Percentiles rank a stretch among this genome's conserved stretches.
Conservation (phyloP, 2,797 vertebrate species). For the Lates japonicus region DNA sequence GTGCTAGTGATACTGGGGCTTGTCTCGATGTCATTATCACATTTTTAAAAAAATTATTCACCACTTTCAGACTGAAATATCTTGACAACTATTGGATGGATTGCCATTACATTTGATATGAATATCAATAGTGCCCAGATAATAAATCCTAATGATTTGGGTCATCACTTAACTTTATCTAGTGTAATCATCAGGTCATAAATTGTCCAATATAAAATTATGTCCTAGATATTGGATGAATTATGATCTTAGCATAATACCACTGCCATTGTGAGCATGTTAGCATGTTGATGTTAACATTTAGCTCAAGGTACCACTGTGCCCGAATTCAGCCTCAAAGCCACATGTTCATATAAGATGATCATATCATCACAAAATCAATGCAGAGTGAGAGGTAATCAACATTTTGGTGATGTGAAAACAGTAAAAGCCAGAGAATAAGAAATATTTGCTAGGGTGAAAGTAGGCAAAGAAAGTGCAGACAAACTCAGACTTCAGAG, state of each 20-base stretch:
- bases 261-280: background rate
- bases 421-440: background rate
- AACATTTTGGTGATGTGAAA: background rate
- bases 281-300: background rate
- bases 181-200: background rate
- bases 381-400: background rate
- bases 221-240: no score
- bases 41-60: background rate
- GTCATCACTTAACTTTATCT: background rate
- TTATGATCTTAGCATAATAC: background rate
- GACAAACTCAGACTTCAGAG: conserved; percentile 3
- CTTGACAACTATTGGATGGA: background rate
- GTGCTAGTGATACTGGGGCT: background rate
- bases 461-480: conserved; percentile 19
- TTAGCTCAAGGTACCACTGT: background rate
- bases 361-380: background rate
- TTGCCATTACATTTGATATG: background rate
- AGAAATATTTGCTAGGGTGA: conserved; percentile 12
- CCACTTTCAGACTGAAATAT: background rate
- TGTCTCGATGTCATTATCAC: background rate
- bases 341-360: background rate
- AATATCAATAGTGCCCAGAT: background rate
- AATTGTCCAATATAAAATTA: background rate
- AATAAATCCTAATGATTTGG: background rate
- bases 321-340: background rate